Base-by-base conservation (phyloP, 2,888 invertebrate species). In the Epistrophe grossulariae region DNA sequence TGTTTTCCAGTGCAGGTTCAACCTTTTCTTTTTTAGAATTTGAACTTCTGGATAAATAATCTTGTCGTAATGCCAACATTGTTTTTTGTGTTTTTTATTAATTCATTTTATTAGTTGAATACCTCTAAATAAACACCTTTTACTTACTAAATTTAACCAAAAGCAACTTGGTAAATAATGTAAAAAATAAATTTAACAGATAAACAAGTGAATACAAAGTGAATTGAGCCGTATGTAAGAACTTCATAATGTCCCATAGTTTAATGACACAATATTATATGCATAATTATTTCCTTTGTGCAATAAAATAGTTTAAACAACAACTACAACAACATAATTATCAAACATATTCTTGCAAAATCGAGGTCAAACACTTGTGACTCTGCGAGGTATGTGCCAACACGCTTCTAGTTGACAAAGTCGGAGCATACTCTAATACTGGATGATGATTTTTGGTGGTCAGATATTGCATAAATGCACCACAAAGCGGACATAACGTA, bases 331-430 rank as follows among this genome's bases (percentile, higher is more conserved):
- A 57, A 43, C 24, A 15, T 10, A 83, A 59, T 50, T 28, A 66
- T 59, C n/a, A 55, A 48, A 55, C 62, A 64, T 57, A 71, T 79
- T 84, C 76, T 84, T 81, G 64, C 68, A 62, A 72, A 85, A 85
- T 85, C 28, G 84, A 78, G 81, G 81, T 78, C 81, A 85, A 72
- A 73, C 73, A 91, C 90, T 94, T 98, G 98, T 17, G 13, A 15
- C 68, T 50, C 19, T 19, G 4, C 7, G 35, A 50, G 97, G 97
- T 97, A 98, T 98, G 91, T 97, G 98, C 17, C 98, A 74, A 40
- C 40, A 71, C 57, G n/a, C 71, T 76, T 76, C 64, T 74, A 76
- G 62, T 19, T 60, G 17, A 17, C 40, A 24, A 40, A 43, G 13
- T 15, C 43, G 45, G n/a, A 38, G 43, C 38, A 66, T 64, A 24